Evolutionary conservation across 2,113 vertebrate species (phyloP).

Genomic region (Solea solea): DNA sequence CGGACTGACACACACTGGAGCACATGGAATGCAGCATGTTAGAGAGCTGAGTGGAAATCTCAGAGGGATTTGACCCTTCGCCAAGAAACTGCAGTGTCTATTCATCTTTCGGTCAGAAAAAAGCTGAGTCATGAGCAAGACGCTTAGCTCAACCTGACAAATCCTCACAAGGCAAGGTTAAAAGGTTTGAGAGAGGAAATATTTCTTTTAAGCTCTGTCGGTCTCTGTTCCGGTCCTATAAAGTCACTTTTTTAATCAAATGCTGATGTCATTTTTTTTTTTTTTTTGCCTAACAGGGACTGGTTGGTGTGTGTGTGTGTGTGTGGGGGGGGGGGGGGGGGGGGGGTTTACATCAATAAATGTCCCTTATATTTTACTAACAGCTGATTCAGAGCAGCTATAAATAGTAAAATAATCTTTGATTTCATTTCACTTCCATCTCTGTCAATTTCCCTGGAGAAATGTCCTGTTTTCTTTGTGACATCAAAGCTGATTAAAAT

Average conservation of each 20-base stretch:
- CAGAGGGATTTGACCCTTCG: conserved; percentile 64
- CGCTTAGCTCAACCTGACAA: conserved; percentile 48
- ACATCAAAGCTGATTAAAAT: conserved; percentile 57
- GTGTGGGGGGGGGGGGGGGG: too few relatives aligned
- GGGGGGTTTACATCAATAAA: neutral
- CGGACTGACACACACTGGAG: conserved; percentile 15
- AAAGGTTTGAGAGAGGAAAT: conserved; percentile 46
- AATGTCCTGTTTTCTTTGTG: conserved; percentile 43
- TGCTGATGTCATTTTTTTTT: neutral
- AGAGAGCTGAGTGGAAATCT: conserved; percentile 63
- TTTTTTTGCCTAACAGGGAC: neutral
- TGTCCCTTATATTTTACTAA: neutral
- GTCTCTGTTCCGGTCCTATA: conserved; percentile 6
- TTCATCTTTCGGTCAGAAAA: conserved; percentile 43
- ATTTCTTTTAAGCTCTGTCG: conserved; percentile 39
- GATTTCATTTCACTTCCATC: conserved; percentile 46
- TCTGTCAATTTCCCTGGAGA: conserved; percentile 32
- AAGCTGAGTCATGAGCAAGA: conserved; percentile 61
- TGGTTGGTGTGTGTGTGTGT: too few relatives aligned
- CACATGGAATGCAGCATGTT: conserved; percentile 66
- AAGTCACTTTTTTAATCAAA: conserved; percentile 40
- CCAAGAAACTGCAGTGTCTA: conserved; percentile 54
- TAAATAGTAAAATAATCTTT: conserved; percentile 20
- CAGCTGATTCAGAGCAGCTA: conserved; percentile 16
- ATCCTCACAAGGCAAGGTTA: conserved; percentile 54